A percentile compares a stretch with the other conserved stretches of the same genome.
These are phyloP conservation scores for Drosophila kokeensis DNA, from an alignment of 2,888 invertebrate species.

Conservation along the genomic window DNA sequence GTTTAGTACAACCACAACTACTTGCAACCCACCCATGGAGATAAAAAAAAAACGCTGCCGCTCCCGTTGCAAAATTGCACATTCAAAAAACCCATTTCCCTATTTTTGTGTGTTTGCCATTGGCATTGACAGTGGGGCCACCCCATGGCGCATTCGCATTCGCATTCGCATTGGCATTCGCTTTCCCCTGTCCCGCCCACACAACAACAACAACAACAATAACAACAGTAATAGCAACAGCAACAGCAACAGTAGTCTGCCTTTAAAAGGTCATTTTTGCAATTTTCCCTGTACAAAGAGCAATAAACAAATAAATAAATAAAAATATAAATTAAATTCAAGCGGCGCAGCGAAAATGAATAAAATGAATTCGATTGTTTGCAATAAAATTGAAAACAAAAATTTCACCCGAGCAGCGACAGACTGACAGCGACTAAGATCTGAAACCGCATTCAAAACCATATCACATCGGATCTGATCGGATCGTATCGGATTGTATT, in stretches of 20 bases:
- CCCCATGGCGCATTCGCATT: constrained; percentile 38
- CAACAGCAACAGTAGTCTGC: constrained; percentile 20
- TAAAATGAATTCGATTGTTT: constrained; percentile 57
- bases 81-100: constrained; percentile 39
- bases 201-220: constrained; percentile 13
- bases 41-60: constrained; percentile 16
- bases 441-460: constrained; percentile 25
- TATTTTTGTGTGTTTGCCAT: constrained; percentile 25
- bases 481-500: not conserved
- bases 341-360: constrained; percentile 21
- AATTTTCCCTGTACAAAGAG: constrained; percentile 46
- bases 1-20: constrained; percentile 13
- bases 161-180: constrained; percentile 27
- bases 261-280: constrained; percentile 64
- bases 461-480: constrained; percentile 12
- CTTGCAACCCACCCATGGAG: constrained; percentile 52
- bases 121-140: constrained; percentile 56
- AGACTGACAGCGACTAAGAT: constrained; percentile 5
- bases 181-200: constrained; percentile 45
- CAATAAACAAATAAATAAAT: constrained; percentile 19
- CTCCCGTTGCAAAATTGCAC: constrained; percentile 39
- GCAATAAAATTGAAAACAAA: constrained; percentile 49
- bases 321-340: constrained; percentile 42
- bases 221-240: not conserved
- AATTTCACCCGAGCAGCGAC: constrained; percentile 47